Evolutionary conservation across 1,140 invertebrate species (phyloP).

Genomic region (Lerema accius): DNA sequence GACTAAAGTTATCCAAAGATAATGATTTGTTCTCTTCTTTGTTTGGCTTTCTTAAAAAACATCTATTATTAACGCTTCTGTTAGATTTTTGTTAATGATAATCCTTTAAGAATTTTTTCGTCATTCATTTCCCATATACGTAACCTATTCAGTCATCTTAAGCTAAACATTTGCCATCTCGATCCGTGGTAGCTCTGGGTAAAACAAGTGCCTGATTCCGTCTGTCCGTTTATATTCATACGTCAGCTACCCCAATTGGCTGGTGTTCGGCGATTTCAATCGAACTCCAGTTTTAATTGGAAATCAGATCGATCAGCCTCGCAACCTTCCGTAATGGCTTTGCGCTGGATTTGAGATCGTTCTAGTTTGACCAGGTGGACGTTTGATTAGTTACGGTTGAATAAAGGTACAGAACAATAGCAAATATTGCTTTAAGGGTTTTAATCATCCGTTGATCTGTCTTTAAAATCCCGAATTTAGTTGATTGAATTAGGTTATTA

Average conservation of each 20-base stretch:
- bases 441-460: constrained; percentile 7
- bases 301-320: constrained; percentile 19
- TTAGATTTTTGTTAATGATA: too few relatives aligned
- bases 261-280: constrained; percentile 8
- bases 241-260: constrained; percentile 21
- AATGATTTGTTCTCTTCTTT: too few relatives aligned
- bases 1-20: too few relatives aligned
- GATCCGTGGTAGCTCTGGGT: background rate
- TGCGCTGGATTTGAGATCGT: constrained; percentile 4
- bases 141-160: too few relatives aligned
- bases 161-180: background rate
- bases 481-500: too few relatives aligned
- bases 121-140: too few relatives aligned
- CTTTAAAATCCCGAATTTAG: too few relatives aligned
- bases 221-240: constrained; percentile 15
- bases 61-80: too few relatives aligned
- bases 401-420: background rate
- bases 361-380: constrained; percentile 3
- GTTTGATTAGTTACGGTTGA: background rate
- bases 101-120: too few relatives aligned
- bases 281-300: constrained; percentile 22
- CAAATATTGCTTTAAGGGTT: background rate
- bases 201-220: constrained; percentile 1
- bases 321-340: constrained; percentile 13
- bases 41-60: too few relatives aligned